Evolutionary conservation across 2,888 invertebrate species (phyloP).

Genomic region (Cabera pusaria): DNA sequence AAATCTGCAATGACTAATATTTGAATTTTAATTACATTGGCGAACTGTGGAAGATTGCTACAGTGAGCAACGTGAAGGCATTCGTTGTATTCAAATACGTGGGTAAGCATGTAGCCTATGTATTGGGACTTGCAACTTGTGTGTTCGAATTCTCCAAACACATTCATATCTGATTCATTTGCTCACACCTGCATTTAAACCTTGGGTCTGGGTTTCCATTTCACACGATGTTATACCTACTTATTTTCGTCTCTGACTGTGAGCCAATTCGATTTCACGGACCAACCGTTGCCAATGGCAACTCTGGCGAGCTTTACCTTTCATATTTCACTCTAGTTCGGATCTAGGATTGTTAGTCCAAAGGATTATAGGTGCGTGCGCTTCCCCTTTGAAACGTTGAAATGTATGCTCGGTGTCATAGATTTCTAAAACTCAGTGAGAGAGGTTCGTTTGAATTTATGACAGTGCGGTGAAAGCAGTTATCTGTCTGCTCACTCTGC

Average conservation of each 20-base stretch:
- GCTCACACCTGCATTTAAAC: slow-evolving; percentile 46
- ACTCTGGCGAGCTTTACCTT: slow-evolving; percentile 46
- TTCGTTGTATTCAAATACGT: slow-evolving; percentile 4
- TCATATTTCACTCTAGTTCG: slow-evolving; percentile 39
- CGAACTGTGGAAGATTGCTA: slow-evolving; percentile 7
- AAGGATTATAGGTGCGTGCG: slow-evolving; percentile 17
- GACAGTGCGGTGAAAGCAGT: slow-evolving; percentile 1
- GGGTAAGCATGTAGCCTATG: slow-evolving; percentile 1
- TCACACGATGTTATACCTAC: slow-evolving; percentile 55
- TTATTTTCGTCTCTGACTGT: slow-evolving; percentile 77
- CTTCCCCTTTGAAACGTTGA: slow-evolving; percentile 7
- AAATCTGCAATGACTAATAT: not conserved
- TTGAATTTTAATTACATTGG: slow-evolving; percentile 1
- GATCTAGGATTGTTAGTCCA: slow-evolving; percentile 25
- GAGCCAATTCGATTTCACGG: slow-evolving; percentile 79
- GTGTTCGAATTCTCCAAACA: slow-evolving; percentile 27
- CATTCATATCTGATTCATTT: slow-evolving; percentile 45
- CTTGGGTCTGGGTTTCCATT: slow-evolving; percentile 51
- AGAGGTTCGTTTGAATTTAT: not conserved
- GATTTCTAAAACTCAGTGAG: slow-evolving; percentile 1
- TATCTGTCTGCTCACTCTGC: slow-evolving; percentile 7
- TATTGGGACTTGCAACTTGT: slow-evolving; percentile 4
- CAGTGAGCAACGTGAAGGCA: slow-evolving; percentile 6
- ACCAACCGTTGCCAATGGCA: slow-evolving; percentile 63
- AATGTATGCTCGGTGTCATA: slow-evolving; percentile 3